Conservation (phyloP, 2,797 vertebrate genomes). For the Ibycter americanus region DNA sequence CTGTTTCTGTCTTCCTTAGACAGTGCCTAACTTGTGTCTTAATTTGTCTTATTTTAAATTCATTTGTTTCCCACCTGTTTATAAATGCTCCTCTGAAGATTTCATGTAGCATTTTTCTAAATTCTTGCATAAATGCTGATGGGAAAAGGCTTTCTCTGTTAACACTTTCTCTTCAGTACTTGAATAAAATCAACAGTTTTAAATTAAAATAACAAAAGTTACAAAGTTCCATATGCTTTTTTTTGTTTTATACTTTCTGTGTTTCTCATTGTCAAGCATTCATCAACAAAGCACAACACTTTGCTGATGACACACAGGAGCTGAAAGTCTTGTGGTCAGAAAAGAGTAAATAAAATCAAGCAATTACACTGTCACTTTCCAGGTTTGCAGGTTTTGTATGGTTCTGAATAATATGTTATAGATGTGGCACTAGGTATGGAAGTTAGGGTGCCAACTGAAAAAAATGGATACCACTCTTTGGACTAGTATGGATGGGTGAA, state of each 20-base stretch:
- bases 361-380: background rate
- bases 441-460: background rate
- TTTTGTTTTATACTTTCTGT: background rate
- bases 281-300: background rate
- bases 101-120: background rate
- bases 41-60: background rate
- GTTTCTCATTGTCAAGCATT: background rate
- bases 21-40: background rate
- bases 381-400: background rate
- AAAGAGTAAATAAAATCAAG: background rate
- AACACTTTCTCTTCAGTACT: background rate
- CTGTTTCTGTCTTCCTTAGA: background rate
- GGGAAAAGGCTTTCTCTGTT: background rate
- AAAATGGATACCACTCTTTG: background rate
- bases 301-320: background rate
- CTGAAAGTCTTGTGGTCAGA: background rate
- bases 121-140: background rate
- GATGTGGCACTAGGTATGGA: background rate
- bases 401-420: background rate
- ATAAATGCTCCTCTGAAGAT: background rate
- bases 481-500: background rate
- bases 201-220: background rate
- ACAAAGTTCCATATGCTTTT: background rate
- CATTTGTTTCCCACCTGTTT: background rate
- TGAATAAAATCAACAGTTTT: background rate